Evolutionary conservation across 2,797 vertebrate species (phyloP).

Genomic region (Lepus townsendii): DNA sequence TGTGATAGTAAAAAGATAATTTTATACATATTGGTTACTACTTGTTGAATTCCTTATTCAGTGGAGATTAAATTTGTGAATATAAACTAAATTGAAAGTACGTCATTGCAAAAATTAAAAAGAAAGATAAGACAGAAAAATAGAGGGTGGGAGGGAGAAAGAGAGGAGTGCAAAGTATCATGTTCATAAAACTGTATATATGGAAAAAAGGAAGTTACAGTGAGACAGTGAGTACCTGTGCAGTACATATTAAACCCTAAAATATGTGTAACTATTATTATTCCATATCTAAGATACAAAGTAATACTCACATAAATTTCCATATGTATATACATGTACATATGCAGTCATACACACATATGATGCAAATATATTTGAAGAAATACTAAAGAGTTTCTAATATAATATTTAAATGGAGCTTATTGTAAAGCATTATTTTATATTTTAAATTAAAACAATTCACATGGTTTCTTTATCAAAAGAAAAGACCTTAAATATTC

Average conservation of each 20-base stretch:
- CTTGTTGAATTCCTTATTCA: no score
- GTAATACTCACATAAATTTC: neutral
- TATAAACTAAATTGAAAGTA: no score
- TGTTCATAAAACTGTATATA: no score
- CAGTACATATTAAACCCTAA: neutral
- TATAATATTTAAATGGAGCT: neutral
- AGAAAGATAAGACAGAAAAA: no score
- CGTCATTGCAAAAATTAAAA: no score
- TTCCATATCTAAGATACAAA: neutral
- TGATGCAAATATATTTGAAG: neutral
- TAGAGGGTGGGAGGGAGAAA: no score
- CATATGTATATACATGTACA: neutral
- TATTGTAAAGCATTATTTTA: neutral
- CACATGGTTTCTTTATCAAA: neutral
- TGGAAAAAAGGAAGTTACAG: neutral
- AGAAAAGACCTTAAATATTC: neutral
- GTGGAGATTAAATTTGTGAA: no score
- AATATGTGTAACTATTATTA: neutral
- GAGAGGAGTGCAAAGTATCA: no score
- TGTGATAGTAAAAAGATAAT: neutral
- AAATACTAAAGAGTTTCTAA: neutral
- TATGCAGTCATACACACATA: no score
- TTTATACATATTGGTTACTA: neutral
- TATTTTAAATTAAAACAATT: slow-evolving; percentile 17
- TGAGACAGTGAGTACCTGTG: neutral